phyloP scores from a whole-genome alignment of 2,113 vertebrate genomes.

The Holacanthus passer region DNA sequence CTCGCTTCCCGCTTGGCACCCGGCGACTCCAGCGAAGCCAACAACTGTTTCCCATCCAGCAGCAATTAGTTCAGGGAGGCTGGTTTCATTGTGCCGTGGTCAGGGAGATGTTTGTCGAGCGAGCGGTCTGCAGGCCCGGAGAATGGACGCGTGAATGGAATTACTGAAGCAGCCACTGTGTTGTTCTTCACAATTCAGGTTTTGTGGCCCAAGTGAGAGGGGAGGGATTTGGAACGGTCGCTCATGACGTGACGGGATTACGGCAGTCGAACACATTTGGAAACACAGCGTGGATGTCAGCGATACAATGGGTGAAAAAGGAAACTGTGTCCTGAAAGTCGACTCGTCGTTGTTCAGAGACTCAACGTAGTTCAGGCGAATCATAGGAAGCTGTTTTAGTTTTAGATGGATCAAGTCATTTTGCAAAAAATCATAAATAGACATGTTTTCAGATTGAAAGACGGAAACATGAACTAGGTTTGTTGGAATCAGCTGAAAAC shows the following conservation, averaged over 20 bases:
- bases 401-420: neutral
- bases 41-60: conserved; percentile 44
- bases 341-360: neutral
- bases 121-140: too few species aligned
- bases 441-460: too few species aligned
- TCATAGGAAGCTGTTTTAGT: neutral
- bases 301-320: neutral
- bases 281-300: conserved; percentile 1
- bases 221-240: neutral
- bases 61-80: conserved; percentile 52
- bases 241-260: neutral
- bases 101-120: conserved; percentile 47
- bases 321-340: neutral
- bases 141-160: neutral
- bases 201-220: conserved; percentile 20
- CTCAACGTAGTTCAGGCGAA: neutral
- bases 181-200: neutral
- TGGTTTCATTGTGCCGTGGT: conserved; percentile 37
- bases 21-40: conserved; percentile 22
- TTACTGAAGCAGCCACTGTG: conserved; percentile 2
- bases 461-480: too few species aligned
- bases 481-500: neutral
- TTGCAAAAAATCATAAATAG: neutral
- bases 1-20: conserved; percentile 48
- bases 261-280: neutral